Base-by-base conservation (phyloP, 2,888 invertebrate species). In the Ophraella communa region DNA sequence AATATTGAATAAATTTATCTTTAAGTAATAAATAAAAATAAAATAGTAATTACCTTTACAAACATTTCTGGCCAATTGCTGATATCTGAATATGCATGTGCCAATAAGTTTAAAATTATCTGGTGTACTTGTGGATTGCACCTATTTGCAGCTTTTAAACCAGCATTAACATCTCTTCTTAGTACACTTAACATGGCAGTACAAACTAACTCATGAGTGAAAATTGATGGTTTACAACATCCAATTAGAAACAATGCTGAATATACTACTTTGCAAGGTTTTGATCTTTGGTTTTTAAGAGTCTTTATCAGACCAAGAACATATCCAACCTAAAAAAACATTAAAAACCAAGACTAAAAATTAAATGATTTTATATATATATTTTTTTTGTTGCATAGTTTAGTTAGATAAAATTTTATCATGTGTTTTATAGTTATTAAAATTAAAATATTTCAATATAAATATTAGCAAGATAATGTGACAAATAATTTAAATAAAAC, bases 61-160 rank as follows among this genome's bases (percentile, higher is more conserved):
- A 97, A 95, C 60, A 88, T 85, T 78, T 96, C 95, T 0, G 97
- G 96, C 98, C 97, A 98, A 73, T 90, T 89, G 67, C 87, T 89
- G 71, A 91, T 91, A 42, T 96, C 94, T 52, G 87, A 85, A 79
- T 91, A 95, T 0, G 93, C 94, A 71, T 91, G 87, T 77, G 92
- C 88, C 57, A 97, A 82, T 75, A 96, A 85, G 82, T 95, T 96
- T 65, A 94, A 90, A 3, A 93, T 91, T 47, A 95, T 81, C 24
- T 95, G 91, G 71, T 94, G 91, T 42, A 93, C 89, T 45, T 92
- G 83, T 0, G 91, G 88, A 80, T 94, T 94, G 4, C 89, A 91
- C 76, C 95, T 93, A 62, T 77, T 80, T 4, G 77, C 71, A 4
- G 76, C 88, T 88, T 83, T 95, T 92, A 79, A 90, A 89, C 89